Percentiles rank a stretch among this genome's conserved stretches.
phyloP scores from a whole-genome alignment of 1,140 invertebrate species.

The Adelges cooleyi region DNA sequence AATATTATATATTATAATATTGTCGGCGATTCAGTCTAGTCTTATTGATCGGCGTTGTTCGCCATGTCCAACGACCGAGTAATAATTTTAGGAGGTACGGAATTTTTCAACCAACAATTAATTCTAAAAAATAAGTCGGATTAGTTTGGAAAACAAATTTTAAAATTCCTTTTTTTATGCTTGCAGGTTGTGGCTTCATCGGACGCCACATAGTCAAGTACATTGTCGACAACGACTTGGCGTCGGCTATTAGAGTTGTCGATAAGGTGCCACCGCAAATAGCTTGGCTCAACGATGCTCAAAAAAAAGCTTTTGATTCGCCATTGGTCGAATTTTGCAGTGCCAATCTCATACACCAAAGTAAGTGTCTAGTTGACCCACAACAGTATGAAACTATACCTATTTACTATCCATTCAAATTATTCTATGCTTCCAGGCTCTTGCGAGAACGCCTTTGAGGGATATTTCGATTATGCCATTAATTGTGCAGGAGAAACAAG shows the following conservation, averaged over 20 bases:
- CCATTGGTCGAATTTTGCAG: slow-evolving; percentile 76
- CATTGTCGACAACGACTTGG: slow-evolving; percentile 64
- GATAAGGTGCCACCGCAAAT: slow-evolving; percentile 88
- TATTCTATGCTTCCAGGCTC: slow-evolving; percentile 44
- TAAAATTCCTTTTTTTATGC: no score
- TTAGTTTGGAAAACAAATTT: no score
- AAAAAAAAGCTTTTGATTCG: slow-evolving; percentile 56
- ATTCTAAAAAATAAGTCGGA: no score
- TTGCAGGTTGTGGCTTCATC: slow-evolving; percentile 80
- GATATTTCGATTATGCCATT: slow-evolving; percentile 64
- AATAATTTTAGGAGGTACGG: slow-evolving; percentile 11
- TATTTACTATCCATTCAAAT: no score
- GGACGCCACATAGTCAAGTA: slow-evolving; percentile 76
- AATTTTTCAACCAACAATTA: no score
- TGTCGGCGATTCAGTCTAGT: no score
- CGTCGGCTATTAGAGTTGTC: slow-evolving; percentile 61
- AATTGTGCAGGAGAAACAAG: slow-evolving; percentile 87
- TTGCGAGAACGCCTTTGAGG: slow-evolving; percentile 60
- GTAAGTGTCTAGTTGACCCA: no score
- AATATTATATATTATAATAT: no score
- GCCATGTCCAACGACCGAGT: neutral
- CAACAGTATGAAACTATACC: no score
- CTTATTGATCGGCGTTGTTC: neutral
- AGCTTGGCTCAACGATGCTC: slow-evolving; percentile 69
- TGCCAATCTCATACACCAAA: slow-evolving; percentile 77